Percentiles rank a stretch among this genome's conserved stretches.
Conservation (phyloP, 2,888 invertebrate species). For the Sarcophaga variegata region DNA sequence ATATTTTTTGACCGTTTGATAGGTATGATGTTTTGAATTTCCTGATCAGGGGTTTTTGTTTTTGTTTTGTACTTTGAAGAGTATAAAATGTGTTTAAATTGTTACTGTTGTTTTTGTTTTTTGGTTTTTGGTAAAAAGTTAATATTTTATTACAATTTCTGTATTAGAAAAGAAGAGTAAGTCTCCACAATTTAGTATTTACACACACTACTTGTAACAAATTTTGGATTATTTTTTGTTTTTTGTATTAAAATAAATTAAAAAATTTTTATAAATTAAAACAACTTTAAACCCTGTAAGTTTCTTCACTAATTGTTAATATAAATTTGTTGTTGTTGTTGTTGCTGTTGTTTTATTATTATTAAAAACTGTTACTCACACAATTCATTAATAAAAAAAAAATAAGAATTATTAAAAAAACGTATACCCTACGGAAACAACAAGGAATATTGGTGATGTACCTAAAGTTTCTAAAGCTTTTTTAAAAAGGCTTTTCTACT, state of each 20-base stretch:
- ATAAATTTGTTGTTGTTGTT: constrained; percentile 66
- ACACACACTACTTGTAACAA: constrained; percentile 77
- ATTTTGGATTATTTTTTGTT: neutral
- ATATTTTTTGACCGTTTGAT: constrained; percentile 45
- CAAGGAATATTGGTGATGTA: constrained; percentile 39
- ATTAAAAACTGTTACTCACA: constrained; percentile 69
- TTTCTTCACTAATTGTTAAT: constrained; percentile 74
- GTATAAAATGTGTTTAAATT: constrained; percentile 78
- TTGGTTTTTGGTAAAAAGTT: constrained; percentile 8
- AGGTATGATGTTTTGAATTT: constrained; percentile 15
- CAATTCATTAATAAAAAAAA: constrained; percentile 57
- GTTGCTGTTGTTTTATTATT: constrained; percentile 34
- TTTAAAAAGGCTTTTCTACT: constrained; percentile 37
- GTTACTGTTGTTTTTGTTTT: constrained; percentile 70
- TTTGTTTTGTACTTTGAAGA: constrained; percentile 44
- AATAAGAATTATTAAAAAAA: constrained; percentile 18
- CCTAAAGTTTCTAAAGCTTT: constrained; percentile 57
- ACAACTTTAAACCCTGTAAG: constrained; percentile 57
- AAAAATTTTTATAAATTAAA: constrained; percentile 25
- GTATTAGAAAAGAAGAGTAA: constrained; percentile 62
- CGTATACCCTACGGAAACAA: constrained; percentile 39
- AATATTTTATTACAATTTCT: too few species aligned
- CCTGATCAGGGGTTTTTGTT: constrained; percentile 44
- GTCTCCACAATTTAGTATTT: constrained; percentile 64
- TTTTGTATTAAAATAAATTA: neutral